These are phyloP conservation scores for Cheilosia impressa DNA, from an alignment of 2,888 invertebrate genomes.

Conservation along the genomic window DNA sequence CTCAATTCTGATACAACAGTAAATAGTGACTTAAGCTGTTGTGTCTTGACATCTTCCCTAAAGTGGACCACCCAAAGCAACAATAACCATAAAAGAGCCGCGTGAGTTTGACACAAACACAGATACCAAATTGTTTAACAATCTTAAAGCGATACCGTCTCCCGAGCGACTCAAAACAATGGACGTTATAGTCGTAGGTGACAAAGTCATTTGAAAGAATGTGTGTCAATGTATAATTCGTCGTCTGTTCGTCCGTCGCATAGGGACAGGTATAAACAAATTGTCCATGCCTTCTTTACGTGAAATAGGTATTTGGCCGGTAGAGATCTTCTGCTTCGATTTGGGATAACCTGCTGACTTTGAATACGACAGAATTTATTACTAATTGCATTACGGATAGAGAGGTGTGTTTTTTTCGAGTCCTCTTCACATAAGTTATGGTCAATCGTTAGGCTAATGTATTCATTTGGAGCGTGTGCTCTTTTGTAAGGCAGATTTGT, in stretches of 20 bases:
- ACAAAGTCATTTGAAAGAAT: constrained; percentile 70
- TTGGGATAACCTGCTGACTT: constrained; percentile 69
- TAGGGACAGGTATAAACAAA: constrained; percentile 60
- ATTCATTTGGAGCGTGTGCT: constrained; percentile 64
- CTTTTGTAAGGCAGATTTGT: constrained; percentile 26
- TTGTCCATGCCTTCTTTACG: constrained; percentile 16
- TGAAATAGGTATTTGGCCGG: constrained; percentile 16
- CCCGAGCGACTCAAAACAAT: constrained; percentile 57
- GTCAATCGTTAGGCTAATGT: constrained; percentile 45
- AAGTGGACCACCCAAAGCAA: constrained; percentile 69
- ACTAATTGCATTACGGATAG: constrained; percentile 60
- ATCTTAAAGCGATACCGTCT: constrained; percentile 43
- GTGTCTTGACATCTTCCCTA: not conserved
- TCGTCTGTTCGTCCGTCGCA: constrained; percentile 36
- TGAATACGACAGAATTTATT: constrained; percentile 67
- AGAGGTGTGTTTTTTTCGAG: constrained; percentile 26
- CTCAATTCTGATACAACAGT: constrained; percentile 4
- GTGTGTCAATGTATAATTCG: constrained; percentile 66
- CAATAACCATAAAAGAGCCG: constrained; percentile 72
- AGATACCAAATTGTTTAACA: constrained; percentile 62
- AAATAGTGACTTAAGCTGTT: constrained; percentile 22
- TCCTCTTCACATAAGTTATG: constrained; percentile 35
- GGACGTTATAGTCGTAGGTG: constrained; percentile 66
- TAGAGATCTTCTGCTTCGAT: constrained; percentile 49
- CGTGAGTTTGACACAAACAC: constrained; percentile 60